Base-by-base conservation (phyloP, 2,888 invertebrate genomes). In the Neoscelio sp. region DNA sequence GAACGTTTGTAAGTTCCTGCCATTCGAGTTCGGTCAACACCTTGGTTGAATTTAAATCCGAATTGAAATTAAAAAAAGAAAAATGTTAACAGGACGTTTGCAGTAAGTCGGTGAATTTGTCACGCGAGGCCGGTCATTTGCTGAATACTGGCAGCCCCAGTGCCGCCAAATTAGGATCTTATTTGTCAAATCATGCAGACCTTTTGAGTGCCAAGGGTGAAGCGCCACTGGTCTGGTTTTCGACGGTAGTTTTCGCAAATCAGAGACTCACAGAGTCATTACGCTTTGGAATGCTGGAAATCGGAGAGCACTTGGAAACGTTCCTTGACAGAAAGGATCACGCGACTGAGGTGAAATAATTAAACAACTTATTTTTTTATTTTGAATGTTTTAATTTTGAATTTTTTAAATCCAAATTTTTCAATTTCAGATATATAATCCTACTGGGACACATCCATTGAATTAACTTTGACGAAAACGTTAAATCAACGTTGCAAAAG, bases 281-380 rank as follows among this genome's bases (percentile, higher is more conserved):
- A 60, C 94, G 97, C 54, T 98, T 96, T 89, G 96, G 96, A 80
- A 95, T 98, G 86, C 92, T 99, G 33, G 98, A 98, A 90, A 95
- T 99, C 82, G 96, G 97, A 85, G 98, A 99, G 87, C 98, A 98
- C 90, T 93, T 98, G 82, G 98, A 99, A 90, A 98, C 98, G 0
- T 98, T 97, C 89, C 95, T 97, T 83, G 98, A 98, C 90, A 94
- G 97, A 74, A 95, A 96, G 84, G 98, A 98, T 88, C 97, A 97
- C 86, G 96, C 96, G 0, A 91, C 94, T 0, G 96, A 96, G 94
- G 96, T 96, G n/a, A 89, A 86, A 81, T 18, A 40, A 15, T 10
- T 12, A 3, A 18, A 18, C 2, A 13, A 12, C 28, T 46, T 10
- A 28, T 23, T 6, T 2, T 23, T 46, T n/a, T 6, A 20, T n/a